Percentiles rank a stretch among this genome's conserved stretches.
Evolutionary conservation across 2,888 invertebrate genomes (phyloP).

Genomic region (Drosophila demipolita): DNA sequence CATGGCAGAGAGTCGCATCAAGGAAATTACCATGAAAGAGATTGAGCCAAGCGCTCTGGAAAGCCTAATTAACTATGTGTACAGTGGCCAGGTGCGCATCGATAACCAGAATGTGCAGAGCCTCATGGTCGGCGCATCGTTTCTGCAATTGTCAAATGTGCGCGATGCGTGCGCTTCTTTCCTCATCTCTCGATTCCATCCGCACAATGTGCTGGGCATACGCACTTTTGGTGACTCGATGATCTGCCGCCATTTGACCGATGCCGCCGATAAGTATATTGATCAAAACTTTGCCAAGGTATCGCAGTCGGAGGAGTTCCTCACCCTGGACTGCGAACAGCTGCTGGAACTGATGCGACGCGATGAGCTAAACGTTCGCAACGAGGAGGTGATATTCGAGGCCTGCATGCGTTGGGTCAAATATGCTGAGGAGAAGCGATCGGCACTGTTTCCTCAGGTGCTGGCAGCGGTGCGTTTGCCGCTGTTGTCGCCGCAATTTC

Average conservation of each 20-base stretch:
- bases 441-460: conserved; percentile 88
- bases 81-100: conserved; percentile 91
- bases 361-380: conserved; percentile 91
- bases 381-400: conserved; percentile 94
- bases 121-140: conserved; percentile 93
- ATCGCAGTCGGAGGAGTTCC: conserved; percentile 91
- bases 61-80: conserved; percentile 93
- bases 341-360: conserved; percentile 89
- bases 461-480: conserved; percentile 92
- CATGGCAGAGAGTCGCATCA: conserved; percentile 93
- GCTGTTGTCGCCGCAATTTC: conserved; percentile 91
- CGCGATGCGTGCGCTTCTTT: conserved; percentile 94
- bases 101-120: conserved; percentile 93
- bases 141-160: conserved; percentile 91
- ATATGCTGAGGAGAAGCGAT: conserved; percentile 87
- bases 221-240: conserved; percentile 92
- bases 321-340: conserved; percentile 87
- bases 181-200: conserved; percentile 91
- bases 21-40: conserved; percentile 92
- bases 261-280: conserved; percentile 92
- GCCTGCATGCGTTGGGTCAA: conserved; percentile 93
- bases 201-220: conserved; percentile 92
- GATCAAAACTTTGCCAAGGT: conserved; percentile 90
- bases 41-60: conserved; percentile 93
- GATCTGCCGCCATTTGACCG: conserved; percentile 89